Evolutionary conservation across 2,113 vertebrate genomes (phyloP).

Genomic region (Lagopus muta): DNA sequence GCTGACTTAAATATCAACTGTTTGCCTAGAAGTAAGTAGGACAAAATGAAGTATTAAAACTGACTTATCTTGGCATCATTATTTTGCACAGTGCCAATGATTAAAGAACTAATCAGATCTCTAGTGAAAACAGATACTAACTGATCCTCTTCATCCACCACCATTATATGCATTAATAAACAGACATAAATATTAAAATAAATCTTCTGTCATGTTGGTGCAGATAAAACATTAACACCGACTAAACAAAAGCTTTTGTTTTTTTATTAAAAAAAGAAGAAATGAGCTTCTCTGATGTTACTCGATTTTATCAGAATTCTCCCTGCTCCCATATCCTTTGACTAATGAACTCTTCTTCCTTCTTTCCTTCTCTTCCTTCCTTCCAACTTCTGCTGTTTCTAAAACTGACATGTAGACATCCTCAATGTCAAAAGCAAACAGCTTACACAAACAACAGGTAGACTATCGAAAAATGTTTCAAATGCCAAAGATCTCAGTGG

Average conservation of each 20-base stretch:
- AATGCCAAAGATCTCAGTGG: rapidly evolving
- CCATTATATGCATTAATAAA: neutral
- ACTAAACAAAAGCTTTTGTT: neutral
- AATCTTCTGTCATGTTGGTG: neutral
- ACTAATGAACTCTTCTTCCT: neutral
- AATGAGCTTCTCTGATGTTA: neutral
- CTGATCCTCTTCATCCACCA: neutral
- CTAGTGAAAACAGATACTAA: neutral
- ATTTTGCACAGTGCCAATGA: neutral
- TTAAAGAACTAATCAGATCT: neutral
- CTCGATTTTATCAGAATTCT: neutral
- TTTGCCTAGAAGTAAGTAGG: neutral
- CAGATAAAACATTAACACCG: neutral
- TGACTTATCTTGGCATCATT: neutral
- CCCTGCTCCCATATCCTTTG: rapidly evolving
- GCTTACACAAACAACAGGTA: neutral
- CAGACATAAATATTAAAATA: neutral
- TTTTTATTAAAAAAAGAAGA: neutral
- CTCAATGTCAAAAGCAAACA: neutral
- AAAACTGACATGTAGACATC: neutral
- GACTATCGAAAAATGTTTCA: neutral
- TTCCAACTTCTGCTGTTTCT: neutral
- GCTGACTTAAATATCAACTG: neutral
- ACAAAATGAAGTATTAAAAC: neutral
- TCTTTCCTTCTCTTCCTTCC: too few relatives aligned